Conservation (phyloP, 2,797 vertebrate species). For the Dromococcyx pavoninus region DNA sequence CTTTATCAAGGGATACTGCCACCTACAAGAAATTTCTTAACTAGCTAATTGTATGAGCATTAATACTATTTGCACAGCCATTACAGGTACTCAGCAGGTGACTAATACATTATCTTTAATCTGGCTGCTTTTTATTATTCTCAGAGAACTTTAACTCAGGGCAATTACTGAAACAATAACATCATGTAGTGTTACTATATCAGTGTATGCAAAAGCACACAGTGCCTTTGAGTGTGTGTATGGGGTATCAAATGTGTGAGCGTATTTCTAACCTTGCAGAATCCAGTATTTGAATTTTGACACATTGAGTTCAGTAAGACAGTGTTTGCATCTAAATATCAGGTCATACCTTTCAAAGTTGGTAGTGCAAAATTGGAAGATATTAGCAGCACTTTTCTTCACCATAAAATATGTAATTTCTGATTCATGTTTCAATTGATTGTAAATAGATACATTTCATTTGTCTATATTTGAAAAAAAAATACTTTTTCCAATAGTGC, state of each 20-base stretch:
- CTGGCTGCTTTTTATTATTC: not conserved
- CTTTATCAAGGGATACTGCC: not conserved
- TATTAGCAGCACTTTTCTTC: not conserved
- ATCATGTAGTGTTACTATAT: not conserved
- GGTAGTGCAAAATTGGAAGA: not conserved
- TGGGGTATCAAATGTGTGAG: not conserved
- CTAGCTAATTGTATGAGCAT: not conserved
- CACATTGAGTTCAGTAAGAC: not conserved
- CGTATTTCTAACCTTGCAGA: not conserved
- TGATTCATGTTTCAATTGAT: not conserved
- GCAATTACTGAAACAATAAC: not conserved
- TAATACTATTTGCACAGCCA: not conserved
- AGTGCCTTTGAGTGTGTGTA: not conserved
- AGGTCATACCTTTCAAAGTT: not conserved
- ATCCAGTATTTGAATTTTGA: not conserved
- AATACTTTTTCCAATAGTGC: not conserved
- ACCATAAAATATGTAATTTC: not conserved
- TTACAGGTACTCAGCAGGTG: not conserved
- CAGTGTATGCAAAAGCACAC: not conserved
- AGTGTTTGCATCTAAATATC: not conserved
- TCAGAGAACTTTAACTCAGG: not conserved
- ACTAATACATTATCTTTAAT: not conserved
- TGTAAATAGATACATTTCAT: not conserved
- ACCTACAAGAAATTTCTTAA: not conserved
- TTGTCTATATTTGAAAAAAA: not conserved